Conservation (phyloP, 1,140 invertebrate species). For the Muscidifurax raptorellus region DNA sequence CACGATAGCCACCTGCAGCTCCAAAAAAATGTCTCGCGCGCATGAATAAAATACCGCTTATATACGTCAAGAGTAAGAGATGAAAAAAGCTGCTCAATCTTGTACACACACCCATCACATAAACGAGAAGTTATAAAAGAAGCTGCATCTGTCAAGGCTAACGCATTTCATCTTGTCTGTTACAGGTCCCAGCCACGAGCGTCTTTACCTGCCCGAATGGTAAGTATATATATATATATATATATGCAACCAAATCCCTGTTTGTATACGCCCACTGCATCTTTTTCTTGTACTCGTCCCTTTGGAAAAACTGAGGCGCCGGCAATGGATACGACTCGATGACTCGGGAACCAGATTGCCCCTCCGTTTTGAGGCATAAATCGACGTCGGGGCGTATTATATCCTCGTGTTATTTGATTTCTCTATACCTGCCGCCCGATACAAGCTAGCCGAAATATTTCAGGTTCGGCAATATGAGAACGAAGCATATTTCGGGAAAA, state of each 20-base stretch:
- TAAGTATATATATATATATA: conserved; percentile 70
- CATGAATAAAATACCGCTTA: background rate
- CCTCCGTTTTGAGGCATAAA: no score
- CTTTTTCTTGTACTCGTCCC: background rate
- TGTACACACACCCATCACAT: background rate
- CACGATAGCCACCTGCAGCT: background rate
- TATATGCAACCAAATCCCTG: conserved; percentile 46
- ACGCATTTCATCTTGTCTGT: conserved; percentile 60
- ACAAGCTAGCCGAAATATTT: no score
- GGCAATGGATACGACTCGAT: no score
- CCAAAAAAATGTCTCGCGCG: background rate
- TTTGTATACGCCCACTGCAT: background rate
- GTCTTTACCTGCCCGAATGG: conserved; percentile 82
- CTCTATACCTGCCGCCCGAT: no score
- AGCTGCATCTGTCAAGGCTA: background rate
- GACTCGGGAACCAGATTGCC: no score
- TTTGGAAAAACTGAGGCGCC: background rate
- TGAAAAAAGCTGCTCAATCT: background rate
- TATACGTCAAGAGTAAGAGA: background rate
- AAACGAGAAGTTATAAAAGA: background rate
- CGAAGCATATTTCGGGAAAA: no score
- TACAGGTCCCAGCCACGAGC: conserved; percentile 77
- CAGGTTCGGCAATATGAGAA: no score
- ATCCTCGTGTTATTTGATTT: no score
- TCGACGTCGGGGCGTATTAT: no score